phyloP scores from a whole-genome alignment of 1,140 invertebrate genomes.

The Meteorus sp. region DNA sequence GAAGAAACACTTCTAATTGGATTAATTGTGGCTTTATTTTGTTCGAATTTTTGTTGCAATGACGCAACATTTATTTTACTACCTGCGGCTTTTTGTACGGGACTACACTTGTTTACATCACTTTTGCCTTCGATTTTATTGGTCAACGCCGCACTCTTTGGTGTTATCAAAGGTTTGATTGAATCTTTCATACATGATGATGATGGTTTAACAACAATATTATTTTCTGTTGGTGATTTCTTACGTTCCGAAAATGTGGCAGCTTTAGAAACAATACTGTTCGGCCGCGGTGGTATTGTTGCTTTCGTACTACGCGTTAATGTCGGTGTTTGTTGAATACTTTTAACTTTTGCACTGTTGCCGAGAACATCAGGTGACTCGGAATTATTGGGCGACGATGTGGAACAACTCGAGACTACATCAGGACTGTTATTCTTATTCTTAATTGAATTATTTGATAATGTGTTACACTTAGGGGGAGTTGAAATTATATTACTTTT shows the following conservation, averaged over 20 bases:
- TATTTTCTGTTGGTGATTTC: slow-evolving; percentile 40
- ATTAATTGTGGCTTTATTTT: slow-evolving; percentile 37
- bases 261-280: slow-evolving; percentile 36
- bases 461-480: slow-evolving; percentile 39
- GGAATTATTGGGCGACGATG: slow-evolving; percentile 55
- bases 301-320: slow-evolving; percentile 28
- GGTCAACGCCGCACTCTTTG: slow-evolving; percentile 34
- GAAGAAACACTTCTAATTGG: neutral
- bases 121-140: slow-evolving; percentile 42
- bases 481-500: slow-evolving; percentile 23
- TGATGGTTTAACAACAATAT: too few relatives aligned
- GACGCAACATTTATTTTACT: slow-evolving; percentile 72
- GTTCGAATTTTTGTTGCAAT: slow-evolving; percentile 75
- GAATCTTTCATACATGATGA: slow-evolving; percentile 16
- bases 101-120: slow-evolving; percentile 47
- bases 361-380: slow-evolving; percentile 59
- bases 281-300: slow-evolving; percentile 39
- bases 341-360: slow-evolving; percentile 34
- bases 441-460: slow-evolving; percentile 40
- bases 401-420: slow-evolving; percentile 69
- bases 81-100: slow-evolving; percentile 48
- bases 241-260: slow-evolving; percentile 41
- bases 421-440: slow-evolving; percentile 67
- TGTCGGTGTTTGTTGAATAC: slow-evolving; percentile 31
- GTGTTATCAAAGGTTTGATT: slow-evolving; percentile 39